Evolutionary conservation across 2,113 vertebrate species (phyloP).

Genomic region (Gallinago media): DNA sequence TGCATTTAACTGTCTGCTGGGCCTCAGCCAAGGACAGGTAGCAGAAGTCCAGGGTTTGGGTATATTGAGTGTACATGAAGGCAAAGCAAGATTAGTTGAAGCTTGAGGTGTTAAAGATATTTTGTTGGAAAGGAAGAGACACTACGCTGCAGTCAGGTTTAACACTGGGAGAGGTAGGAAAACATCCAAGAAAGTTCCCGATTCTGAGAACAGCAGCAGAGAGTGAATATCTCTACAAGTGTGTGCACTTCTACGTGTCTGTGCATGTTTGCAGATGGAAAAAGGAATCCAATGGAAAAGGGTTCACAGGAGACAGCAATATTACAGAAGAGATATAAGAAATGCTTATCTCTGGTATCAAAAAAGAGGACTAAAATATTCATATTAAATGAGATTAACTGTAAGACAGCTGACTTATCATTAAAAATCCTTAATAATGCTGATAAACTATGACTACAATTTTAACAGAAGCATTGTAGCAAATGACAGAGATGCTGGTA

Average conservation of each 20-base stretch:
- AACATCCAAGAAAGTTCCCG: not conserved
- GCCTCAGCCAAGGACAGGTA: not conserved
- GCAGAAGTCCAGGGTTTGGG: not conserved
- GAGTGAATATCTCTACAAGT: fast-evolving
- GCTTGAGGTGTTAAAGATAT: not conserved
- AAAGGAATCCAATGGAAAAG: not conserved
- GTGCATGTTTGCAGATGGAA: not conserved
- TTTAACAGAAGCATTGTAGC: not conserved
- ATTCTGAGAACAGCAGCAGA: not conserved
- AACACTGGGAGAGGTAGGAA: not conserved
- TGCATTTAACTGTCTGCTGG: not conserved
- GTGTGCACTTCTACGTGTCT: fast-evolving
- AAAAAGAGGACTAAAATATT: not conserved
- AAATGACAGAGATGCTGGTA: not conserved
- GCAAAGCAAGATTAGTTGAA: not conserved
- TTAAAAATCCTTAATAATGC: not conserved
- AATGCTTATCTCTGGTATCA: not conserved
- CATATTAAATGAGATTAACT: not conserved
- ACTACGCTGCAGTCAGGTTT: not conserved
- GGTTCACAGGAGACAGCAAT: not conserved
- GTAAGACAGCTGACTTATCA: not conserved
- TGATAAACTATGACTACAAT: not conserved
- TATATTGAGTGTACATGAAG: not conserved
- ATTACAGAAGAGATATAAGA: not conserved
- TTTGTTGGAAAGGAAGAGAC: not conserved